Conservation (phyloP, 2,113 vertebrate species). For the Lepisosteus oculatus region DNA sequence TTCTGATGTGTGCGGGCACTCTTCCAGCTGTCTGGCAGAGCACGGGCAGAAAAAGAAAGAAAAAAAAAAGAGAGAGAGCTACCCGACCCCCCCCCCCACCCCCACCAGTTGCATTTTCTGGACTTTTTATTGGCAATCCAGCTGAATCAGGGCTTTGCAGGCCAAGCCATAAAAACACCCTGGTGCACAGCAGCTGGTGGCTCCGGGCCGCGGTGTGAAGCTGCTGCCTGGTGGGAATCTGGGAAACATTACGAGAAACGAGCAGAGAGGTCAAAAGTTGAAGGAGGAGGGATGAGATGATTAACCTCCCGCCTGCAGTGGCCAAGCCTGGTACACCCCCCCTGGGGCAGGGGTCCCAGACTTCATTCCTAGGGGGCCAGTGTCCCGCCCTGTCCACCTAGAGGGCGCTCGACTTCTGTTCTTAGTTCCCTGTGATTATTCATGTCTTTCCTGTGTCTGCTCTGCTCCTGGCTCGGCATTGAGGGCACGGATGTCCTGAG, state of each 20-base stretch:
- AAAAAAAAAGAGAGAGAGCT: background rate
- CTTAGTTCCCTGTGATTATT: too few species aligned
- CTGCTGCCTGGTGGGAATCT: background rate
- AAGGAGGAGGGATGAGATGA: background rate
- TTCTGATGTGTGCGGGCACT: constrained; percentile 15
- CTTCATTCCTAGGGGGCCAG: too few species aligned
- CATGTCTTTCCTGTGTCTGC: too few species aligned
- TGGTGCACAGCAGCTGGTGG: constrained; percentile 10
- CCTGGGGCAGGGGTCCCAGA: too few species aligned
- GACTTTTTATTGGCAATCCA: constrained; percentile 18
- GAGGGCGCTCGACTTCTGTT: too few species aligned
- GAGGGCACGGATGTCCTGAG: too few species aligned
- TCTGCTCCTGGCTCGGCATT: too few species aligned
- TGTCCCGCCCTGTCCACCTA: too few species aligned
- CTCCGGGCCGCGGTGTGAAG: background rate
- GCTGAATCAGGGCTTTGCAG: constrained; percentile 19
- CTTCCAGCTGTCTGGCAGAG: constrained; percentile 14
- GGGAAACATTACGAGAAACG: constrained; percentile 8
- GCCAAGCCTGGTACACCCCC: too few species aligned
- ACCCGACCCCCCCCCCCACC: background rate
- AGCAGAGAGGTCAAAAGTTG: constrained; percentile 14
- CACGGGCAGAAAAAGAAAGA: background rate
- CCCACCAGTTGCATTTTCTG: constrained; percentile 15
- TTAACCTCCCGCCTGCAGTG: too few species aligned
- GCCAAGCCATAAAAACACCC: constrained; percentile 11